Conservation (phyloP, 2,888 invertebrate species). For the Melanchra persicariae region DNA sequence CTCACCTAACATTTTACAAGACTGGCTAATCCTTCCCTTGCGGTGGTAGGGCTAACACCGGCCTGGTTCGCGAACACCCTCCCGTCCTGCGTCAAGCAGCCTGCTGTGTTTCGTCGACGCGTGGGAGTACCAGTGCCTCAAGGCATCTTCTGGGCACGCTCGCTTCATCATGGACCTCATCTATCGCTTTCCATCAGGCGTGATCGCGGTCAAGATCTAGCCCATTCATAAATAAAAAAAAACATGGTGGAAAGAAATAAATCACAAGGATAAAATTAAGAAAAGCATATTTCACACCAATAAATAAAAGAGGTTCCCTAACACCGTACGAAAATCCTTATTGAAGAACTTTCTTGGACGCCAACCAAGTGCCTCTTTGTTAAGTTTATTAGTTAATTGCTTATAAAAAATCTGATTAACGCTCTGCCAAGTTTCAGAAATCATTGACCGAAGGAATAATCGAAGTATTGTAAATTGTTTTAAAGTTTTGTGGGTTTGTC, state of each 20-base stretch:
- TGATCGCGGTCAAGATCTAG: too few relatives aligned
- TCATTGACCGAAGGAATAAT: slow-evolving; percentile 22
- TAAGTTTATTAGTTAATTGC: slow-evolving; percentile 52
- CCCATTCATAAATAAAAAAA: too few relatives aligned
- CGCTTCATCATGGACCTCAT: too few relatives aligned
- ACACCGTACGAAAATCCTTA: slow-evolving; percentile 7
- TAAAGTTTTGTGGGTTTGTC: slow-evolving; percentile 22
- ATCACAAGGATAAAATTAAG: slow-evolving; percentile 24
- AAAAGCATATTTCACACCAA: slow-evolving; percentile 23
- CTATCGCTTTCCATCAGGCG: too few relatives aligned
- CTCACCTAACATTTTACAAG: too few relatives aligned
- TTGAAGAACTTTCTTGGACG: slow-evolving; percentile 38
- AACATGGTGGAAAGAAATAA: slow-evolving; percentile 10
- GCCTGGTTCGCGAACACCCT: too few relatives aligned
- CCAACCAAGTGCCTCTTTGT: slow-evolving; percentile 39
- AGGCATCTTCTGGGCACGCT: too few relatives aligned
- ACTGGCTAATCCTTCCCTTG: too few relatives aligned
- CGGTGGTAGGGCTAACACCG: too few relatives aligned
- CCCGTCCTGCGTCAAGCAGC: too few relatives aligned
- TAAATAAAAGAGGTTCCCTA: slow-evolving; percentile 17
- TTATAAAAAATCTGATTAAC: slow-evolving; percentile 45
- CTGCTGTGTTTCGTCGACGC: too few relatives aligned
- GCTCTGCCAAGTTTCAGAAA: slow-evolving; percentile 39
- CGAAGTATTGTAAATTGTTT: slow-evolving; percentile 15
- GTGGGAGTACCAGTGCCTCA: too few relatives aligned